Conservation (phyloP, 2,888 invertebrate species). For the Cordylochernes scorpioides region DNA sequence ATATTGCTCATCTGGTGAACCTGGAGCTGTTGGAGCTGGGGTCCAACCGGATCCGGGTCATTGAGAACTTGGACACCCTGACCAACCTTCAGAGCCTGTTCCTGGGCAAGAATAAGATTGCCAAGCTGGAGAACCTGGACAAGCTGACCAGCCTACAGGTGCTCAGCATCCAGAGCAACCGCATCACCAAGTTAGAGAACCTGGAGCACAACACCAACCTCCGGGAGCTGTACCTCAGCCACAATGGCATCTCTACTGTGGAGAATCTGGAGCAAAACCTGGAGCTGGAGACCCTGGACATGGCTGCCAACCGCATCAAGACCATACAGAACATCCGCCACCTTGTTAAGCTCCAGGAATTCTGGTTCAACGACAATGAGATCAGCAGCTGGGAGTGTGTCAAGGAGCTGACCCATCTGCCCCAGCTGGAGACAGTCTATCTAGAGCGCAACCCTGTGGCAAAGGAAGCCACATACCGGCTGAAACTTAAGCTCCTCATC, state of each 20-base stretch:
- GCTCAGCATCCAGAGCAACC: conserved; percentile 57
- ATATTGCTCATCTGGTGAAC: conserved; percentile 47
- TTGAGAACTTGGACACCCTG: conserved; percentile 56
- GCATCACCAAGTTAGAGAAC: conserved; percentile 60
- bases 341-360: conserved; percentile 53
- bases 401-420: conserved; percentile 34
- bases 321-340: conserved; percentile 47
- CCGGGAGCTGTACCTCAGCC: conserved; percentile 68
- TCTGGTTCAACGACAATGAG: conserved; percentile 36
- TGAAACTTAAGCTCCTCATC: conserved; percentile 60
- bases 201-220: conserved; percentile 42
- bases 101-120: conserved; percentile 82
- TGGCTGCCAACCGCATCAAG: conserved; percentile 61
- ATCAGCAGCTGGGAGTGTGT: conserved; percentile 47
- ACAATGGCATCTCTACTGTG: conserved; percentile 55
- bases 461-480: conserved; percentile 53
- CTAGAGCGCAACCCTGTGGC: conserved; percentile 73
- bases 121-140: conserved; percentile 53
- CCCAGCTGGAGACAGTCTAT: conserved; percentile 44
- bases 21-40: conserved; percentile 71
- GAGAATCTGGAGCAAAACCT: conserved; percentile 43
- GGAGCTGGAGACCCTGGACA: conserved; percentile 54
- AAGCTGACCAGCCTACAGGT: conserved; percentile 41
- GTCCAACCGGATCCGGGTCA: conserved; percentile 70
- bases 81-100: conserved; percentile 47